phyloP scores from a whole-genome alignment of 2,888 invertebrate genomes.

The Eristalis pertinax region DNA sequence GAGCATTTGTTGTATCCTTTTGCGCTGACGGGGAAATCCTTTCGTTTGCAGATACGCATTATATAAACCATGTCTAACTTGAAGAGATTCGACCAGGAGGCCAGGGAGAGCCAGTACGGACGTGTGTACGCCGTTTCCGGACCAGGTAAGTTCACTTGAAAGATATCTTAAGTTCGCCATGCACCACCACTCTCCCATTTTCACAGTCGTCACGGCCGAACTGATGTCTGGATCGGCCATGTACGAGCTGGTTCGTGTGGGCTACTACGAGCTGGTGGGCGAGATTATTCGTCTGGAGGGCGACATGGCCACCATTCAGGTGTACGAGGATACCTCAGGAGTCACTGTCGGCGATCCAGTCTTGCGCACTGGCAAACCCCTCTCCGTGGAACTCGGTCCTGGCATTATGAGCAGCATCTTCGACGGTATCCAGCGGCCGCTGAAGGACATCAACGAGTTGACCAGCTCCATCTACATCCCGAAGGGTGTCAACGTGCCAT shows the following conservation, averaged over 20 bases:
- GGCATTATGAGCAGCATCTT: constrained; percentile 99
- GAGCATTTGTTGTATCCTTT: not conserved
- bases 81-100: constrained; percentile 84
- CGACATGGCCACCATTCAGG: constrained; percentile 99
- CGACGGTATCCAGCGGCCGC: constrained; percentile 99
- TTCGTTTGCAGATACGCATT: constrained; percentile 38
- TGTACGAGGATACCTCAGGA: constrained; percentile 97
- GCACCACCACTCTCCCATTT: constrained; percentile 10
- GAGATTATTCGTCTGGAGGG: constrained; percentile 99
- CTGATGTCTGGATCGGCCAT: constrained; percentile 99
- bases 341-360: constrained; percentile 99
- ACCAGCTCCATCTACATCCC: constrained; percentile 99
- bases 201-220: constrained; percentile 97
- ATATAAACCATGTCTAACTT: constrained; percentile 75
- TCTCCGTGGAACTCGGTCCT: constrained; percentile 99
- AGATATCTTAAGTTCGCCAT: not conserved
- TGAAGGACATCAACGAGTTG: constrained; percentile 96
- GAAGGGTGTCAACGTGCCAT: constrained; percentile 97
- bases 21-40: not conserved
- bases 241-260: constrained; percentile 99
- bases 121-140: constrained; percentile 99
- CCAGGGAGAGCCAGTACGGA: constrained; percentile 93
- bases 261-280: constrained; percentile 97
- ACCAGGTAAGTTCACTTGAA: constrained; percentile 86
- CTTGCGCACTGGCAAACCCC: constrained; percentile 97